Base-by-base conservation (phyloP, 2,113 vertebrate species). In the Campylorhamphus procurvoides region DNA sequence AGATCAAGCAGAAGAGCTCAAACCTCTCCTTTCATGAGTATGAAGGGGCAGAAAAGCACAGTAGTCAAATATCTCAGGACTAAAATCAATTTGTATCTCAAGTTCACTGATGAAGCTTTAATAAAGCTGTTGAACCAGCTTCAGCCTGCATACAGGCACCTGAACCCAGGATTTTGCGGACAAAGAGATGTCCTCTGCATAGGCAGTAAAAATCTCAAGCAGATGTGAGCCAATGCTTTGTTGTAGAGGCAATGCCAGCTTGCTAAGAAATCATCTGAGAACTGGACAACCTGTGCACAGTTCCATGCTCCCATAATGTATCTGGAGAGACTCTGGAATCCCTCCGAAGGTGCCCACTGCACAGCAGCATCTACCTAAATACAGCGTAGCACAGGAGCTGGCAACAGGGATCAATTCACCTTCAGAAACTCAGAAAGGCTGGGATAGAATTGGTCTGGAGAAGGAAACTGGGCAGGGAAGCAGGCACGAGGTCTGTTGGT, bases 401-500 rank as follows among this genome's bases (percentile, higher is more conserved):
- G 28, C 42, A 83, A 77, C 25, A 58, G 42, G 37, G 29, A 76
- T 31, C 73, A 62, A 62, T 14, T 44, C 4, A 6, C 46, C 40
- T 5, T 46, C 35, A 18, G 25, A 69, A 91, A 67, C 20, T 25
- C 67, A 58, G 60, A 15, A 74, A 50, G 42, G 39, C 16, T 46
- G 22, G 29, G 40, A 66, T 0, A 28, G 42, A 50, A 18, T 1
- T 44, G 49, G 24, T 14, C 75, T 52, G 63, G 67, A 75, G 64
- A 19, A 75, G 13, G 47, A 59, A 55, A 19, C 35, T 18, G 24
- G 56, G 16, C 35, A 55, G 39, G 46, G 18, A 52, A 81, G 27
- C 35, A 74, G 50, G 42, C 1, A 0, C 1, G 25, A 76, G n/a
- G 23, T 42, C 24, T 42, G 0, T 2, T 6, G 60, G n/a, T 10